A percentile compares a stretch with the other conserved stretches of the same genome.
These are phyloP conservation scores for Pterocles orientalis DNA, from an alignment of 2,113 vertebrate genomes.

Conservation along the genomic window DNA sequence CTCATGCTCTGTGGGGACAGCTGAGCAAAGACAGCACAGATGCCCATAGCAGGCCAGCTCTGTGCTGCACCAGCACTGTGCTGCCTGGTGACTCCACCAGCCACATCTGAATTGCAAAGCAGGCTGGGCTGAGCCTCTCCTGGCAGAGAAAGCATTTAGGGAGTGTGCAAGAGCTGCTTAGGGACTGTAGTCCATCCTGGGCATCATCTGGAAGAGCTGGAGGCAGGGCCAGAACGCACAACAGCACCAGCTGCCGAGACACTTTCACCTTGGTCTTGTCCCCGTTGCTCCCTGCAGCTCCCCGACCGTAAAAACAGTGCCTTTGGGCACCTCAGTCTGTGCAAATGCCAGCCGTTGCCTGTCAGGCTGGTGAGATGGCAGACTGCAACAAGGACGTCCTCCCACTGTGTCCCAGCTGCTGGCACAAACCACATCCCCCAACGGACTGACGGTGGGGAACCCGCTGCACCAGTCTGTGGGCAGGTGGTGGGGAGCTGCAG, in stretches of 20 bases:
- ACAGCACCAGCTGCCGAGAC: background rate
- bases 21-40: accelerated
- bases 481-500: background rate
- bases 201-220: background rate
- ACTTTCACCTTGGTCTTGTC: background rate
- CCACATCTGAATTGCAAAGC: background rate
- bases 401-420: background rate
- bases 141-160: background rate
- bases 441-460: background rate
- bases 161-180: background rate
- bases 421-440: background rate
- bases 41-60: background rate
- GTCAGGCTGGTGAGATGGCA: background rate
- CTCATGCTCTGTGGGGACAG: background rate
- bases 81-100: background rate
- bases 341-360: background rate
- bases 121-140: background rate
- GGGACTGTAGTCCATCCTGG: too few relatives aligned
- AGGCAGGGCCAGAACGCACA: background rate
- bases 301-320: background rate
- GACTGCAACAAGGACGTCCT: background rate
- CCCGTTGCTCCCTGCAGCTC: background rate
- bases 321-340: background rate
- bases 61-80: background rate
- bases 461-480: background rate